Conservation (phyloP, 2,888 invertebrate species). For the Dicyrtoma fusca region DNA sequence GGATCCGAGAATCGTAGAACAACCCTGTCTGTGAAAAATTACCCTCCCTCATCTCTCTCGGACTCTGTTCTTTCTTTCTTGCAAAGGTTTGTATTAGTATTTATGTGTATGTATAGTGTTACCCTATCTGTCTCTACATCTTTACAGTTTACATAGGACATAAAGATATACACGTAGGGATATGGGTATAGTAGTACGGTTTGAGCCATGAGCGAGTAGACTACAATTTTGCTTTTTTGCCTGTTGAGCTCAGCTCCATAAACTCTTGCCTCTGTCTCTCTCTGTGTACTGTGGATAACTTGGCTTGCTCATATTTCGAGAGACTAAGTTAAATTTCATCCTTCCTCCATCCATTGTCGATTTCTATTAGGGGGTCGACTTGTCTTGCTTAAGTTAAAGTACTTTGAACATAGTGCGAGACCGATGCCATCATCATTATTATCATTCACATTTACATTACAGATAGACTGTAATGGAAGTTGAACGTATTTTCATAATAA, state of each 20-base stretch:
- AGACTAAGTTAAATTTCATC: conserved; percentile 45
- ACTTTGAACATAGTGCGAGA: conserved; percentile 22
- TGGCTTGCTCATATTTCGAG: conserved; percentile 39
- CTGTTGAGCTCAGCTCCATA: conserved; percentile 39
- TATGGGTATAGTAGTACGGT: not conserved
- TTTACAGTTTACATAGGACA: not conserved
- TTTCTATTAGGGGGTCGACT: conserved; percentile 52
- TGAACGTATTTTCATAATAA: conserved; percentile 13
- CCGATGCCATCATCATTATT: conserved; percentile 19
- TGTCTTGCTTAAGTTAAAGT: conserved; percentile 25
- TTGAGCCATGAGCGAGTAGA: not conserved
- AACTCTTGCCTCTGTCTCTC: not conserved
- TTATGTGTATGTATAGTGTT: too few species aligned
- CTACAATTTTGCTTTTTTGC: conserved; percentile 32
- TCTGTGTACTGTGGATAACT: conserved; percentile 16
- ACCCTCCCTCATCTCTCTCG: conserved; percentile 51
- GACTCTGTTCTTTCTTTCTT: conserved; percentile 33
- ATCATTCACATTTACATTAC: conserved; percentile 30
- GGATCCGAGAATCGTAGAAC: conserved; percentile 29
- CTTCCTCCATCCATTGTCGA: conserved; percentile 48
- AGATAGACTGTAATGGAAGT: conserved; percentile 21
- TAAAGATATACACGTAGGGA: not conserved
- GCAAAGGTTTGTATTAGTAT: too few species aligned
- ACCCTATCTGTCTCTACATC: conserved; percentile 21
- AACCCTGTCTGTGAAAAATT: conserved; percentile 52